phyloP scores from a whole-genome alignment of 2,888 invertebrate species.

The Amorpha juglandis region DNA sequence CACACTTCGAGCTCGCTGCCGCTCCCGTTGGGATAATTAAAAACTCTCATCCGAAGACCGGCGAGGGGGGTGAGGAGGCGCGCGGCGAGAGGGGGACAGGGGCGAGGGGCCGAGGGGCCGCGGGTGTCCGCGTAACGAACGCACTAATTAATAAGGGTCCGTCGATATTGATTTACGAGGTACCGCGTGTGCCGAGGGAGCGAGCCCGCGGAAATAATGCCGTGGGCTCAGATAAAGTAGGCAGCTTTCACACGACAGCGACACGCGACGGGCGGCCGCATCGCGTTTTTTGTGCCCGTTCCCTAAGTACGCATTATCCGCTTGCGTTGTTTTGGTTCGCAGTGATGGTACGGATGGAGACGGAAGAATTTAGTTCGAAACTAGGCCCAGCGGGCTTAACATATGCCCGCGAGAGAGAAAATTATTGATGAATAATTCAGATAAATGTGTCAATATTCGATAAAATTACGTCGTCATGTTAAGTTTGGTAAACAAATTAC shows the following conservation, averaged over 20 bases:
- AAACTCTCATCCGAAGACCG: constrained; percentile 67
- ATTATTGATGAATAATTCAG: no score
- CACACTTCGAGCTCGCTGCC: constrained; percentile 48
- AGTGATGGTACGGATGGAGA: no score
- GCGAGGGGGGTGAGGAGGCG: constrained; percentile 38
- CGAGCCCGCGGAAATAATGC: constrained; percentile 33
- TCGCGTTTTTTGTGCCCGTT: background rate
- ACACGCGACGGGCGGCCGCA: constrained; percentile 1
- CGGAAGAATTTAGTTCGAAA: no score
- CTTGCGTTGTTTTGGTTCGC: background rate
- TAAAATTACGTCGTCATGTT: no score
- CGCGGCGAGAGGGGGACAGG: constrained; percentile 40
- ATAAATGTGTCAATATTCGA: no score
- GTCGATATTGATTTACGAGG: constrained; percentile 83
- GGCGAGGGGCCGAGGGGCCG: constrained; percentile 39
- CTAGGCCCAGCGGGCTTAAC: no score
- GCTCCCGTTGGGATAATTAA: constrained; percentile 73
- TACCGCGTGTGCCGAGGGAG: constrained; percentile 56
- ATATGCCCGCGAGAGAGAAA: no score
- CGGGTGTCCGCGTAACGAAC: constrained; percentile 71
- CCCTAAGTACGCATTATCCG: background rate
- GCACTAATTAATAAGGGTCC: constrained; percentile 84
- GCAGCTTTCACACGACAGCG: constrained; percentile 8
- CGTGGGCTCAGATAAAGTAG: constrained; percentile 7
- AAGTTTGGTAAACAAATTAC: no score